phyloP scores from a whole-genome alignment of 2,888 invertebrate species.

The Heliconius ismenius region DNA sequence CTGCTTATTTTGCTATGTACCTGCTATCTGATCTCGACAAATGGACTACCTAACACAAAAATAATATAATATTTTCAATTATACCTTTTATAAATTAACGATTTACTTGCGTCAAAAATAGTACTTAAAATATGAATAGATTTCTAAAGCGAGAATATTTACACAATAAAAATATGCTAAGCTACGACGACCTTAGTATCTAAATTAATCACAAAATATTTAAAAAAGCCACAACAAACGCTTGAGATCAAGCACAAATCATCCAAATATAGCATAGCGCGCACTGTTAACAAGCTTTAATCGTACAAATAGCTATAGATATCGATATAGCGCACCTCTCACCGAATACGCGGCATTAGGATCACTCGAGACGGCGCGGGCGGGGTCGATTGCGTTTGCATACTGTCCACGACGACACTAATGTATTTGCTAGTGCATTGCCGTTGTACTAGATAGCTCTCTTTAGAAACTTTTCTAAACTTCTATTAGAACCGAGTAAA shows the following conservation, averaged over 20 bases:
- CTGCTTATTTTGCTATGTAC: no score
- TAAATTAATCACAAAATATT: neutral
- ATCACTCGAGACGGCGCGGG: conserved; percentile 55
- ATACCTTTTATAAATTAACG: no score
- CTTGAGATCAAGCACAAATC: neutral
- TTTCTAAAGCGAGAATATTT: no score
- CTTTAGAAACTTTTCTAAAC: conserved; percentile 12
- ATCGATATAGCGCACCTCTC: conserved; percentile 31
- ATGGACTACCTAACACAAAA: no score
- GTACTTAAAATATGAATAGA: no score
- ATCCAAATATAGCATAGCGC: conserved; percentile 5
- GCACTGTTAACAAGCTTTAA: conserved; percentile 12
- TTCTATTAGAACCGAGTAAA: conserved; percentile 4
- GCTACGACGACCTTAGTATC: no score
- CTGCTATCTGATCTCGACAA: no score
- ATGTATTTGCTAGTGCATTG: conserved; percentile 69
- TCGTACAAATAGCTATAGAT: conserved; percentile 14
- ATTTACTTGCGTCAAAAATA: no score
- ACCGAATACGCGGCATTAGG: conserved; percentile 45
- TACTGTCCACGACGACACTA: conserved; percentile 56
- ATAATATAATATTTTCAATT: no score
- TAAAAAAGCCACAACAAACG: neutral
- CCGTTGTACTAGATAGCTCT: conserved; percentile 47
- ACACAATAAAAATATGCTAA: no score
- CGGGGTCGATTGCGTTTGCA: conserved; percentile 52